Conservation (phyloP, 1,140 invertebrate genomes). For the Thaumatotibia leucotreta region DNA sequence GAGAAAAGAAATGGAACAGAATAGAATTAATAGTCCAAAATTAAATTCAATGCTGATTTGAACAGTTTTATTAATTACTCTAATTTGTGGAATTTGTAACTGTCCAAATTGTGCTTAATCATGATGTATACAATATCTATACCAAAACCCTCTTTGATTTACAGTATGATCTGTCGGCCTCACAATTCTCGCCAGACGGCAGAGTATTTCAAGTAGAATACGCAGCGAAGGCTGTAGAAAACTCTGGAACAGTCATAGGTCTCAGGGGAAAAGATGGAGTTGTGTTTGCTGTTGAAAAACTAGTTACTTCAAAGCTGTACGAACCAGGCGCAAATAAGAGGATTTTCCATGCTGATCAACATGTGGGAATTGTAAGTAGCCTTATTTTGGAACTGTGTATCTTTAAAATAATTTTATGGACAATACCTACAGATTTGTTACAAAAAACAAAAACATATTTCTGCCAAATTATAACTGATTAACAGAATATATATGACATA, state of each 20-base stretch:
- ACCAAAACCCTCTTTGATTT: conserved; percentile 24
- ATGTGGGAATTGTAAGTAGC: conserved; percentile 92
- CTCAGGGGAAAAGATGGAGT: conserved; percentile 97
- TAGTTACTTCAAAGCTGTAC: conserved; percentile 97
- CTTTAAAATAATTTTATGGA: background rate
- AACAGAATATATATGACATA: too few relatives aligned
- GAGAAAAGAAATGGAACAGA: background rate
- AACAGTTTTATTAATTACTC: too few relatives aligned
- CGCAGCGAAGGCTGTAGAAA: conserved; percentile 99
- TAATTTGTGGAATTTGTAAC: background rate
- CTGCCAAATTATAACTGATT: too few relatives aligned
- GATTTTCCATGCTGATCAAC: conserved; percentile 95
- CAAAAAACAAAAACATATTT: too few relatives aligned
- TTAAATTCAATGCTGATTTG: too few relatives aligned
- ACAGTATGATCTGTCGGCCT: conserved; percentile 98
- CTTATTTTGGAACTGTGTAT: background rate
- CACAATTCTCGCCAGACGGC: conserved; percentile 99
- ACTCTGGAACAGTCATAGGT: conserved; percentile 97
- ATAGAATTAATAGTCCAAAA: too few relatives aligned
- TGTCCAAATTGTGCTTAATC: conserved; percentile 36
- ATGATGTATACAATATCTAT: conserved; percentile 18
- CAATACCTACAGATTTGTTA: too few relatives aligned
- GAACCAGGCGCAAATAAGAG: conserved; percentile 95
- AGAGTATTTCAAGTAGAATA: conserved; percentile 99
- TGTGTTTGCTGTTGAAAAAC: conserved; percentile 98